Evolutionary conservation across 1,140 invertebrate genomes (phyloP).

Genomic region (Drosophila micromelanica): DNA sequence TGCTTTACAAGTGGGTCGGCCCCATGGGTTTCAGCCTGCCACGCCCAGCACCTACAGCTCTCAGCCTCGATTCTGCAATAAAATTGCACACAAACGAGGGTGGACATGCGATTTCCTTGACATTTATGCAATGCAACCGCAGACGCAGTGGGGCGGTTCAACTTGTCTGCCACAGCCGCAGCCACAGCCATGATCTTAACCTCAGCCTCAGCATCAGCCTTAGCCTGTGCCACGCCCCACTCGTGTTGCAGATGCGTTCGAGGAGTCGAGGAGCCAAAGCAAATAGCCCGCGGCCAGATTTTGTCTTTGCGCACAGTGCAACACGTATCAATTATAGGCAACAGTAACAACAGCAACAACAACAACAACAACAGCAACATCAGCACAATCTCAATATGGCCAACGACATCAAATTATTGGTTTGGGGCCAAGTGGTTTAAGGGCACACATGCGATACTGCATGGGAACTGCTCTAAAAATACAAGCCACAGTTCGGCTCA

Average conservation of each 20-base stretch:
- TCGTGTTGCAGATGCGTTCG: slow-evolving; percentile 55
- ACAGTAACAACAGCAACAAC: slow-evolving; percentile 51
- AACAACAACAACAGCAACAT: slow-evolving; percentile 14
- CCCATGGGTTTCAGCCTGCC: slow-evolving; percentile 27
- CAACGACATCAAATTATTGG: slow-evolving; percentile 62
- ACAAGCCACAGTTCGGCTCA: slow-evolving; percentile 21
- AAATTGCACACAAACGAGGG: slow-evolving; percentile 72
- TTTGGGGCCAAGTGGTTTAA: slow-evolving; percentile 35
- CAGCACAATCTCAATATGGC: slow-evolving; percentile 45
- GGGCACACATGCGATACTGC: slow-evolving; percentile 1
- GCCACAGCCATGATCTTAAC: slow-evolving; percentile 20
- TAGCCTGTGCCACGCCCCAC: slow-evolving; percentile 62
- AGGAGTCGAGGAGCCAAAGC: slow-evolving; percentile 62
- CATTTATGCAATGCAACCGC: slow-evolving; percentile 78
- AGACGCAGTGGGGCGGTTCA: slow-evolving; percentile 62
- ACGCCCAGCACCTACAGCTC: slow-evolving; percentile 27
- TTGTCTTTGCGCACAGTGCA: slow-evolving; percentile 78
- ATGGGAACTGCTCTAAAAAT: slow-evolving; percentile 3
- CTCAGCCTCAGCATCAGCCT: not conserved
- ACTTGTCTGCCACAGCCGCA: slow-evolving; percentile 26
- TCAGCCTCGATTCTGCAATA: slow-evolving; percentile 48
- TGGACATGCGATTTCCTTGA: slow-evolving; percentile 80
- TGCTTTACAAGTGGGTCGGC: slow-evolving; percentile 75
- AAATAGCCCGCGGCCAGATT: slow-evolving; percentile 75
- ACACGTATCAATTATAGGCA: slow-evolving; percentile 76